phyloP scores from a whole-genome alignment of 2,888 invertebrate species.

The Adineta ricciae region DNA sequence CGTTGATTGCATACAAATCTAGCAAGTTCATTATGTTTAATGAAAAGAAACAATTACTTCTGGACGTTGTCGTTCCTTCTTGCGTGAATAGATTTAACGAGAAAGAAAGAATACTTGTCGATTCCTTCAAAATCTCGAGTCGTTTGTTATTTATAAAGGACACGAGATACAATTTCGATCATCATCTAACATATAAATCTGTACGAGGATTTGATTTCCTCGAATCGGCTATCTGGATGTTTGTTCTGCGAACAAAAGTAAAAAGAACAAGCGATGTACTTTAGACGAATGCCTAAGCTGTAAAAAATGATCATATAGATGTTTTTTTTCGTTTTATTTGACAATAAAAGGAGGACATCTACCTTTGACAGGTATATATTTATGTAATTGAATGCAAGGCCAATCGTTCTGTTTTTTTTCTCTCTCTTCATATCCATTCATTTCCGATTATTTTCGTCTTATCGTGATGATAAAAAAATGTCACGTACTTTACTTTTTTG shows the following conservation, averaged over 20 bases:
- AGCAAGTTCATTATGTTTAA: no score
- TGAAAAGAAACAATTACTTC: no score
- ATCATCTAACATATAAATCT: no score
- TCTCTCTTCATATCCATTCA: not conserved
- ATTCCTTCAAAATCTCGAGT: no score
- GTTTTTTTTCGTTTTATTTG: not conserved
- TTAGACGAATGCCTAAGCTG: not conserved
- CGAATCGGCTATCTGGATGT: not conserved
- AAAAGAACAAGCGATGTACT: not conserved
- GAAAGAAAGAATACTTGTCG: no score
- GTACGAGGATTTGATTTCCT: no score
- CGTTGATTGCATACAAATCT: no score
- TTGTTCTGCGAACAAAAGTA: not conserved
- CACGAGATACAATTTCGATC: no score
- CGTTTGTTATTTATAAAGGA: no score
- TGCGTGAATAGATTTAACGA: no score
- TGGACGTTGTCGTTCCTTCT: no score
- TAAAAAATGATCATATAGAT: not conserved
- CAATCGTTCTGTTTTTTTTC: conserved; percentile 7
- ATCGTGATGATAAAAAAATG: not conserved
- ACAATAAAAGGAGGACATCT: not conserved
- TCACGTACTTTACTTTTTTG: not conserved
- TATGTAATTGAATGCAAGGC: not conserved
- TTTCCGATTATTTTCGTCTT: not conserved
- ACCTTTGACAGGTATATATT: not conserved